Evolutionary conservation across 2,888 invertebrate genomes (phyloP), one percentile per base, ranked within the genome.

Genomic region (Phyllotreta cruciferae): DNA sequence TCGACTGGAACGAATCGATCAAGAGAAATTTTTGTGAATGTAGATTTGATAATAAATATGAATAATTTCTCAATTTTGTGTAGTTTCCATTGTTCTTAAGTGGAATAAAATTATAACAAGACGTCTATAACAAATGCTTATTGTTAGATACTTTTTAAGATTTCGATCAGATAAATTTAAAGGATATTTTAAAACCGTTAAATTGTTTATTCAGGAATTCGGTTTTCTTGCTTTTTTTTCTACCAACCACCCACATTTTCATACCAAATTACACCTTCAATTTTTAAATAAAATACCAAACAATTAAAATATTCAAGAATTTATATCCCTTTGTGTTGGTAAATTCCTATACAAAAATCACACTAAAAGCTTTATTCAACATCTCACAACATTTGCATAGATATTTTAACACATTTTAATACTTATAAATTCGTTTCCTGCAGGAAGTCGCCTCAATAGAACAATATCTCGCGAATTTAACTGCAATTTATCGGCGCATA

Each of bases 1-100:
- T 60, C 52, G 24, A 60, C 52, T 60, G 60, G 60, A 60, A 60
- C 60, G 60, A 60, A 60, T 60, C 60, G 60, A 60, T 60, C 42
- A 53, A 60, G 34, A 41, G 41, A 52, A 60, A 52, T 53, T 52
- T 60, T 58, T 50, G 58, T 50, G 58, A 58, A 58, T 50, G 50
- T 42, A 39, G 50, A 52, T 58, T 60, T 60, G 60, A 60, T 52
- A 44, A 60, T 11, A 42, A 60, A 60, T 52, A 60, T 60, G 60
- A 60, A 60, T 60, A 60, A 60, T 60, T 60, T 60, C 60, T 60
- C 60, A 53, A 60, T 53, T 60, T 60, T 52, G 42, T 52, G 52
- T 52, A 37, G 53, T 52, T 60, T 60, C 60, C 44, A 60, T 60
- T 60, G 60, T 60, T 60, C 60, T 60, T 53, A 53, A 60, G 52